Evolutionary conservation across 1,140 invertebrate genomes (phyloP).

Genomic region (Venturia canescens): DNA sequence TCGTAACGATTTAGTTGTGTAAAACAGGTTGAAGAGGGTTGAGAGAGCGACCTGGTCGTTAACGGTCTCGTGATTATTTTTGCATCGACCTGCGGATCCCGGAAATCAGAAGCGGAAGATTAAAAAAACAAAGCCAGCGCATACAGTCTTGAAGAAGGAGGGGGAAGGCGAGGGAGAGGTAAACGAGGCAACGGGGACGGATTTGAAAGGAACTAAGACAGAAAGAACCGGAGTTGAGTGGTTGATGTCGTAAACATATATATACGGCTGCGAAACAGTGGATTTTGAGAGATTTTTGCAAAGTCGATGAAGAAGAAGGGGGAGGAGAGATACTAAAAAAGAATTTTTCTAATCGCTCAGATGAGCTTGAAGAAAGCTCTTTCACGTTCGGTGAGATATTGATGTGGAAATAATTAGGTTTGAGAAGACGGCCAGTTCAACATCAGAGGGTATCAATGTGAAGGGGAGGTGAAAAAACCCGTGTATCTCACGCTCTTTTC

Average conservation of each 20-base stretch:
- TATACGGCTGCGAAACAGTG: too few relatives aligned
- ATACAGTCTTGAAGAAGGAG: too few relatives aligned
- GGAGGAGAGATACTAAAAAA: background rate
- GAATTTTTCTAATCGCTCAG: conserved; percentile 14
- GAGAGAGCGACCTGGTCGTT: background rate
- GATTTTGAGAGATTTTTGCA: too few relatives aligned
- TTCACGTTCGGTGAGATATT: background rate
- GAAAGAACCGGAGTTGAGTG: too few relatives aligned
- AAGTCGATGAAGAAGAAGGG: background rate
- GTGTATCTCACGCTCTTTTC: background rate
- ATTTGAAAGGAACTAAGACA: too few relatives aligned
- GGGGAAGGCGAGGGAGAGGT: too few relatives aligned
- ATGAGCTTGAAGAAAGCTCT: background rate
- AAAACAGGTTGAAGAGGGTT: conserved; percentile 8
- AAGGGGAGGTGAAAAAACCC: background rate
- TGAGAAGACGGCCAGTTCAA: background rate
- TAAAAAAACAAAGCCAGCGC: too few relatives aligned
- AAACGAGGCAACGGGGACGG: too few relatives aligned
- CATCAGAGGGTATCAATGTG: conserved; percentile 6
- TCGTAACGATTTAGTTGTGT: conserved; percentile 38
- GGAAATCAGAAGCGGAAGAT: background rate
- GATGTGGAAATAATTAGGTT: background rate
- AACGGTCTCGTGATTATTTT: too few relatives aligned
- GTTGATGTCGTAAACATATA: too few relatives aligned
- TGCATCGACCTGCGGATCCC: too few relatives aligned